A percentile compares a stretch with the other conserved stretches of the same genome.
These are phyloP conservation scores for Tenthredo livida DNA, from an alignment of 2,888 invertebrate genomes.

Conservation along the genomic window DNA sequence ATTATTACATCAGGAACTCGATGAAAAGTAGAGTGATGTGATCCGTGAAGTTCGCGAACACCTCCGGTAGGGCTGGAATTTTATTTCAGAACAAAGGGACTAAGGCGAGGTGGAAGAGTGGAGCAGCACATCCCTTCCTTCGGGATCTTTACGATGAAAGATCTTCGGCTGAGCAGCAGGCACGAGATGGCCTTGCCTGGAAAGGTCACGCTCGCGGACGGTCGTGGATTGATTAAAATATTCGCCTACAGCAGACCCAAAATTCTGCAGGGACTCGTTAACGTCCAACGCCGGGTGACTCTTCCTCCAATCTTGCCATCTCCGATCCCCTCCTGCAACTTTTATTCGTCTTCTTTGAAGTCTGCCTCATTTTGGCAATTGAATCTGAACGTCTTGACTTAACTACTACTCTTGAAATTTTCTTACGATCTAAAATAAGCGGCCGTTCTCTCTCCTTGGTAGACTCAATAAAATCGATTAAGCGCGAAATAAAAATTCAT, in stretches of 20 bases:
- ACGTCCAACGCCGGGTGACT: slow-evolving; percentile 11
- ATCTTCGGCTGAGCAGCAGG: neutral
- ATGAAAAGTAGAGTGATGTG: neutral
- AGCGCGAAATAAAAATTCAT: slow-evolving; percentile 14
- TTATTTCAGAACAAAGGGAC: neutral
- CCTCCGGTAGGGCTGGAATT: neutral
- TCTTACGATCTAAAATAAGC: neutral
- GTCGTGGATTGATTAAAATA: slow-evolving; percentile 36
- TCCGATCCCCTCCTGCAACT: neutral
- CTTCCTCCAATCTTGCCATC: slow-evolving; percentile 5
- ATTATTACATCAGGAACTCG: neutral
- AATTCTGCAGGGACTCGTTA: slow-evolving; percentile 41
- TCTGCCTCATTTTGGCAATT: slow-evolving; percentile 12
- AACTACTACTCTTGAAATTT: slow-evolving; percentile 7
- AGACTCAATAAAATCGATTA: slow-evolving; percentile 9
- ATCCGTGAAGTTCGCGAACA: slow-evolving; percentile 3
- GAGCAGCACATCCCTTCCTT: neutral
- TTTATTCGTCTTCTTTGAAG: slow-evolving; percentile 12
- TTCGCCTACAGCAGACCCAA: slow-evolving; percentile 24
- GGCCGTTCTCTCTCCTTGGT: neutral
- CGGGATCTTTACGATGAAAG: neutral
- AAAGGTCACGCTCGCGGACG: neutral
- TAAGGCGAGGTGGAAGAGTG: neutral
- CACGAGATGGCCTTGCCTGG: neutral
- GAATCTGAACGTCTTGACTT: slow-evolving; percentile 14